Evolutionary conservation across 37 sponge, comb jelly and placozoan species (phyloP).

Genomic region (Trichoplax adhaerens): DNA sequence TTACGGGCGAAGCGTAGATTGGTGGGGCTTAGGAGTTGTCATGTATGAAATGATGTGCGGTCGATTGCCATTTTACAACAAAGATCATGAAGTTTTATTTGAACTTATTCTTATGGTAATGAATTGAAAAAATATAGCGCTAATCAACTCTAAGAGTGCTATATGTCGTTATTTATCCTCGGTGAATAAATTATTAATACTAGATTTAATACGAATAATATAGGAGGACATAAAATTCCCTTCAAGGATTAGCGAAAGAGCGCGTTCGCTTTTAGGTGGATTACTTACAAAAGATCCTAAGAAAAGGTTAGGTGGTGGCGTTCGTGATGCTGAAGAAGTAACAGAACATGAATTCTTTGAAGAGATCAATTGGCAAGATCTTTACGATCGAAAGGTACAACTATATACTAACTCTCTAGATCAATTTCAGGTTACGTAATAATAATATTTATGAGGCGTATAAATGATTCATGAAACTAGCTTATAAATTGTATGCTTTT

Average conservation of each 20-base stretch:
- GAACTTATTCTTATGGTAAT: constrained; percentile 53
- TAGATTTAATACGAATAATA: background rate
- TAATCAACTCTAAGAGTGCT: background rate
- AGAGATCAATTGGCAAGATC: constrained; percentile 60
- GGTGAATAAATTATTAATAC: background rate
- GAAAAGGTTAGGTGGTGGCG: constrained; percentile 74
- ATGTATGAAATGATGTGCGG: constrained; percentile 99
- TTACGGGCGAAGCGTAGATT: constrained; percentile 90
- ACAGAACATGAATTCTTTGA: constrained; percentile 58
- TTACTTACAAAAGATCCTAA: constrained; percentile 77
- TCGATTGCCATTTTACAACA: constrained; percentile 84
- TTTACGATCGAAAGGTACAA: constrained; percentile 55
- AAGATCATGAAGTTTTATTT: constrained; percentile 82
- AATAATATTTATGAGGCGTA: too few species aligned
- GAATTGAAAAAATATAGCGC: too few species aligned
- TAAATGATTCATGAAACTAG: too few species aligned
- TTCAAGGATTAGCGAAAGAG: constrained; percentile 49
- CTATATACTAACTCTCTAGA: too few species aligned
- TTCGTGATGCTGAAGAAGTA: constrained; percentile 51
- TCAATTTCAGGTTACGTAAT: too few species aligned
- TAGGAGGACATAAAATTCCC: constrained; percentile 90
- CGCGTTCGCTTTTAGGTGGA: constrained; percentile 45
- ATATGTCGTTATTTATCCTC: background rate
- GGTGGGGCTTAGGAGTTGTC: constrained; percentile 99
- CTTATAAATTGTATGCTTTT: too few species aligned